Percentiles rank a stretch among this genome's conserved stretches.
phyloP scores from a whole-genome alignment of 2,888 invertebrate species.

The Cabera pusaria region DNA sequence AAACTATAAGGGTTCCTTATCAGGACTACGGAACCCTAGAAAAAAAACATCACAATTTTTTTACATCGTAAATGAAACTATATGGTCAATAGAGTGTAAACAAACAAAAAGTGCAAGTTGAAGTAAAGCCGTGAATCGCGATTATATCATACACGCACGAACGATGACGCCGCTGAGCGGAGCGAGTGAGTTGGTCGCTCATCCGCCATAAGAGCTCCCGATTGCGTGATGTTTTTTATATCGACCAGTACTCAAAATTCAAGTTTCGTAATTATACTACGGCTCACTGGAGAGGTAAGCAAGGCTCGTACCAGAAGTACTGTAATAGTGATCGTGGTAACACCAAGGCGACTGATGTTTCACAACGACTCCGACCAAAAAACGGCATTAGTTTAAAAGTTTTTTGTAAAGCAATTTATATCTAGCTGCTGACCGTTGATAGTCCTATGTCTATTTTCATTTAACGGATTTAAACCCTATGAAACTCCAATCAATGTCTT shows the following conservation, averaged over 20 bases:
- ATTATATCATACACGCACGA: conserved; percentile 46
- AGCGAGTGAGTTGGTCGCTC: conserved; percentile 40
- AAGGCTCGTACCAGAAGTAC: conserved; percentile 40
- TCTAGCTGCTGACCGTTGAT: conserved; percentile 26
- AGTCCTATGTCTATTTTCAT: conserved; percentile 32
- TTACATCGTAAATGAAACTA: too few relatives aligned
- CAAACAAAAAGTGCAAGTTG: conserved; percentile 57
- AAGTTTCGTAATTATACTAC: conserved; percentile 75
- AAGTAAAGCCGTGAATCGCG: conserved; percentile 43
- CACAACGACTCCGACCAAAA: conserved; percentile 14
- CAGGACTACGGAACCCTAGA: too few relatives aligned
- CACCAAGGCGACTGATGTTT: conserved; percentile 15
- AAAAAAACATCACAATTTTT: too few relatives aligned
- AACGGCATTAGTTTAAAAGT: conserved; percentile 5
- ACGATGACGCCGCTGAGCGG: conserved; percentile 47
- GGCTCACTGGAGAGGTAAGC: conserved; percentile 60
- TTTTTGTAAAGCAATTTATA: conserved; percentile 23
- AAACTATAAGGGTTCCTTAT: too few relatives aligned
- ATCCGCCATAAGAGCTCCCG: conserved; percentile 37
- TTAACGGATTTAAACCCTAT: conserved; percentile 36
- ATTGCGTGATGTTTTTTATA: too few relatives aligned
- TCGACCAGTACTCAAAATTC: too few relatives aligned
- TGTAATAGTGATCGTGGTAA: conserved; percentile 4
- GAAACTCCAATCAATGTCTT: conserved; percentile 14
- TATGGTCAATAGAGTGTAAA: conserved; percentile 45